These are phyloP conservation scores for Leptothorax acervorum DNA, from an alignment of 2,888 invertebrate genomes.

Conservation along the genomic window DNA sequence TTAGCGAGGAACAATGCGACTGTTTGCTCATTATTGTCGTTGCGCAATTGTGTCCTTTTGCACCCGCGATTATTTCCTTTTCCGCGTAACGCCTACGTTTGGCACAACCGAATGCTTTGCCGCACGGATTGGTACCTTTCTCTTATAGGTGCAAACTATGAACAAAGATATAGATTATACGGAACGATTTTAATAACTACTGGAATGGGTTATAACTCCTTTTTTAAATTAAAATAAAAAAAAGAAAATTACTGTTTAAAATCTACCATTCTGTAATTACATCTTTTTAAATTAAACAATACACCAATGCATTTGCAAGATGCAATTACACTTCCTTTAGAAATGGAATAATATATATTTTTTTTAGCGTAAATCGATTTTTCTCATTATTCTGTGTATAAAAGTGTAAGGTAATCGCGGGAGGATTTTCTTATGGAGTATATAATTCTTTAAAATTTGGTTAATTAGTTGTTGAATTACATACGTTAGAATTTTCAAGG, in stretches of 20 bases:
- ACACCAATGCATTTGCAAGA: neutral
- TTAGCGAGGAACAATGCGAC: neutral
- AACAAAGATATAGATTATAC: neutral
- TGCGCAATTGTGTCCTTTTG: slow-evolving; percentile 21
- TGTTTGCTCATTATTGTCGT: neutral
- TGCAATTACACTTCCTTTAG: neutral
- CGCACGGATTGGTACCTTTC: neutral
- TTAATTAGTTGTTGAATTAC: too few relatives aligned
- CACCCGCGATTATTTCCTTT: slow-evolving; percentile 7
- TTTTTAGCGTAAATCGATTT: neutral
- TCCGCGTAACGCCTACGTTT: neutral
- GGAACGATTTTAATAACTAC: neutral
- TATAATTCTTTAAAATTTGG: too few relatives aligned
- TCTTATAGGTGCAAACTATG: neutral
- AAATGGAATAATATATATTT: neutral
- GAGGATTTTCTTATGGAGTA: neutral
- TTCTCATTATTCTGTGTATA: neutral
- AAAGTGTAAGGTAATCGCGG: neutral
- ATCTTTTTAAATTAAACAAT: neutral
- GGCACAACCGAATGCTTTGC: neutral
- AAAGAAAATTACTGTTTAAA: neutral
- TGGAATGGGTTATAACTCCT: neutral
- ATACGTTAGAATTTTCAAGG: too few relatives aligned
- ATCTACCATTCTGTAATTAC: neutral
- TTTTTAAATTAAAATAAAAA: neutral